phyloP scores from a whole-genome alignment of 35 echinoderm and acorn worm genomes.

The Hemicentrotus pulcherrimus region DNA sequence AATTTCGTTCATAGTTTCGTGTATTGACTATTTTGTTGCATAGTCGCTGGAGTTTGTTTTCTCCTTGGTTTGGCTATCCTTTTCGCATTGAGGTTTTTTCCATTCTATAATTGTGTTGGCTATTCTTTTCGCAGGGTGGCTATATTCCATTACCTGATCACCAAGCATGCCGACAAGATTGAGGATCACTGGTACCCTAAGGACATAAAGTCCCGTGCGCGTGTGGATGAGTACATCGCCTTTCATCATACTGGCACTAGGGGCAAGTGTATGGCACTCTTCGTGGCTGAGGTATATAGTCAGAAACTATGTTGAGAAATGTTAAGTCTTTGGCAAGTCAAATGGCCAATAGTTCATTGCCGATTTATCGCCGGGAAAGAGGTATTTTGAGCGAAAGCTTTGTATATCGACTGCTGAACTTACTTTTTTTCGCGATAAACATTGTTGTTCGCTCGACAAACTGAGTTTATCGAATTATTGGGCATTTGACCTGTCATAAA shows the following conservation, averaged over 20 bases:
- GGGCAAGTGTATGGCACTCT: not conserved
- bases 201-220: slow-evolving; percentile 58
- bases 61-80: not conserved
- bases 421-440: too few species aligned
- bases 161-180: slow-evolving; percentile 45
- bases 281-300: not conserved
- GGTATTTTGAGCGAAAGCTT: too few species aligned
- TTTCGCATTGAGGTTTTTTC: not conserved
- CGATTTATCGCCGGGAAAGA: too few species aligned
- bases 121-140: slow-evolving; percentile 60
- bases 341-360: too few species aligned
- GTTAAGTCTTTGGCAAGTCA: too few species aligned
- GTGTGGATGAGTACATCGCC: slow-evolving; percentile 77
- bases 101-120: not conserved
- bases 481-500: too few species aligned
- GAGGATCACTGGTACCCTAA: slow-evolving; percentile 82
- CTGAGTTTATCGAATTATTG: too few species aligned
- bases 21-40: too few species aligned
- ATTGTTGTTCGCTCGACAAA: too few species aligned
- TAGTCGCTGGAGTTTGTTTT: not conserved
- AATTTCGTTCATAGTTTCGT: not conserved
- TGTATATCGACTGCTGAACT: too few species aligned
- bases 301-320: not conserved
- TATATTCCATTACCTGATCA: slow-evolving; percentile 67
- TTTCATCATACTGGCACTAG: slow-evolving; percentile 80